These are phyloP conservation scores for Tetranychus piercei DNA, from an alignment of 2,888 invertebrate genomes.

Conservation along the genomic window DNA sequence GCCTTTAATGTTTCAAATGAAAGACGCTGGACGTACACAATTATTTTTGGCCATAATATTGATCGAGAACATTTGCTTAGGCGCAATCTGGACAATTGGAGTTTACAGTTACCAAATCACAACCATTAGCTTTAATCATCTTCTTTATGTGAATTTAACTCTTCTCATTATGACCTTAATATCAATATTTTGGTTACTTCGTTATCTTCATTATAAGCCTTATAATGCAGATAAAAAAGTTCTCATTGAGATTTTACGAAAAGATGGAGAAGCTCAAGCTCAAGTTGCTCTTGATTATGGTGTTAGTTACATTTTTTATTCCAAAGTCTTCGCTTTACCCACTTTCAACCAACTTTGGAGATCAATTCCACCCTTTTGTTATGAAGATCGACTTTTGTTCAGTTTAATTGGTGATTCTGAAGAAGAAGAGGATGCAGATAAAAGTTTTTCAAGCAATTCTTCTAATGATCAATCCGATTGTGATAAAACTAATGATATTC, in stretches of 20 bases:
- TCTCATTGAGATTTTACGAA: neutral
- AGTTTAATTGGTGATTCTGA: neutral
- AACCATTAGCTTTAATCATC: neutral
- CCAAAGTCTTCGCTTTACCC: neutral
- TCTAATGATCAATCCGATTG: too few relatives aligned
- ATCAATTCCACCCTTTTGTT: neutral
- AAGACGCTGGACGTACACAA: neutral
- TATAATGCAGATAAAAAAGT: neutral
- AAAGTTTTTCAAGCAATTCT: neutral
- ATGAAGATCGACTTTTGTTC: neutral
- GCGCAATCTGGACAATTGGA: neutral
- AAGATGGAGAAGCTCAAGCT: neutral
- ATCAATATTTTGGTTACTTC: neutral
- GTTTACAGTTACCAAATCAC: neutral
- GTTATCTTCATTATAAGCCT: neutral
- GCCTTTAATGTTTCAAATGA: slow-evolving; percentile 10
- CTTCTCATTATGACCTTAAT: neutral
- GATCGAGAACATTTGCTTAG: neutral
- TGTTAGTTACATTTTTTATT: neutral
- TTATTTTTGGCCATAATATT: neutral
- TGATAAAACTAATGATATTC: too few relatives aligned
- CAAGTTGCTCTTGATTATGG: neutral
- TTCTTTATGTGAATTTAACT: neutral
- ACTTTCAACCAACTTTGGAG: neutral
- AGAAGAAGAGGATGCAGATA: neutral